Percentiles rank a stretch among this genome's conserved stretches.
Conservation (phyloP, 2,113 vertebrate species). For the Podarcis cretensis region DNA sequence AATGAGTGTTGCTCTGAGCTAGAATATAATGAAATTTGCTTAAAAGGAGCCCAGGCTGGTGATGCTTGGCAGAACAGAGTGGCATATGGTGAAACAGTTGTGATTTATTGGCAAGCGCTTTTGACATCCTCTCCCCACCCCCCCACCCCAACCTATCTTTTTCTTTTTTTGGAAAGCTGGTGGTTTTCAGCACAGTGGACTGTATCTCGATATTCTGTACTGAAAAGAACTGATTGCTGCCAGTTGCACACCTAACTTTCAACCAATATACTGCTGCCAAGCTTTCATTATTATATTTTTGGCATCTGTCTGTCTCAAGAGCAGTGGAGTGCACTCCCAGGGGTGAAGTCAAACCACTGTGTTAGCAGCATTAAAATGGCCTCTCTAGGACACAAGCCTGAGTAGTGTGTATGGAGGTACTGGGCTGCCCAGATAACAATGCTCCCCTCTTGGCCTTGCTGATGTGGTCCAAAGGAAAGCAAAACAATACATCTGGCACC, state of each 20-base stretch:
- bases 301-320: too few species aligned
- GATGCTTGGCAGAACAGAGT: constrained; percentile 87
- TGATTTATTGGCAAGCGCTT: constrained; percentile 83
- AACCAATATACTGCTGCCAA: background rate
- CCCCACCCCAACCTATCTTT: background rate
- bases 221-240: constrained; percentile 52
- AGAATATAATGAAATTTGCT: constrained; percentile 93
- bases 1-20: constrained; percentile 89
- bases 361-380: too few species aligned
- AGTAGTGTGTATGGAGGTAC: too few species aligned
- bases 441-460: too few species aligned
- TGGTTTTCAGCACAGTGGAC: constrained; percentile 78
- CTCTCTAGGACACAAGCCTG: too few species aligned
- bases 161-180: constrained; percentile 78
- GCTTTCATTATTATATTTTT: background rate
- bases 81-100: constrained; percentile 97
- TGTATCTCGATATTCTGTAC: constrained; percentile 74
- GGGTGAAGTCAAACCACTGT: too few species aligned
- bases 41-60: constrained; percentile 87
- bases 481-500: too few species aligned
- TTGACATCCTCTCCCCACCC: background rate
- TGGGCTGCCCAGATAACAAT: too few species aligned
- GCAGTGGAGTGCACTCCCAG: too few species aligned
- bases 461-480: too few species aligned
- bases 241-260: constrained; percentile 39